These are phyloP conservation scores for Cyanoliseus patagonus DNA, from an alignment of 2,113 vertebrate species.

Conservation along the genomic window DNA sequence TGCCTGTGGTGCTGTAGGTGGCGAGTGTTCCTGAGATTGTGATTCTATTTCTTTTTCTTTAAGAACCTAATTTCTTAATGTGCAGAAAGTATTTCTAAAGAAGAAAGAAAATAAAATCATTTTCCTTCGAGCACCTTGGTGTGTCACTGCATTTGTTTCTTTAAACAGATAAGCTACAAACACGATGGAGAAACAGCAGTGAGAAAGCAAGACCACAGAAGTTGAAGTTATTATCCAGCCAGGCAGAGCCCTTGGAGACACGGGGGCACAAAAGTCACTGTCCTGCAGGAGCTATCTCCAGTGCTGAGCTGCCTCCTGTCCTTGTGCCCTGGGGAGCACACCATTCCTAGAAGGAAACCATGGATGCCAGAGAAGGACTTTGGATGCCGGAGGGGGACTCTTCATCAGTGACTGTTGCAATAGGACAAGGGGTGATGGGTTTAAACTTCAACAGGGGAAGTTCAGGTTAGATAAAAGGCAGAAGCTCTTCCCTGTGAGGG, in stretches of 20 bases:
- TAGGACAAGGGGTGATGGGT: too few relatives aligned
- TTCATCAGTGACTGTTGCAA: too few relatives aligned
- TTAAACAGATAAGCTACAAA: not conserved
- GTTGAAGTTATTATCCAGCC: not conserved
- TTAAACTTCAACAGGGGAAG: too few relatives aligned
- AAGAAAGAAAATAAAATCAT: not conserved
- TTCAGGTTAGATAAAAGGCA: too few relatives aligned
- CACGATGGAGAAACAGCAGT: not conserved
- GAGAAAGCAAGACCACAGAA: not conserved
- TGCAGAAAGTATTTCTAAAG: not conserved
- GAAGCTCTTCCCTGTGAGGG: too few relatives aligned
- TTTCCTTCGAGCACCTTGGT: not conserved
- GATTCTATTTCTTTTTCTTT: not conserved
- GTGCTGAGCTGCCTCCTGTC: rapidly evolving
- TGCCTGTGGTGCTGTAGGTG: rapidly evolving
- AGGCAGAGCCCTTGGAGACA: not conserved
- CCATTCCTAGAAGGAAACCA: not conserved
- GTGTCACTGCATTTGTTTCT: not conserved
- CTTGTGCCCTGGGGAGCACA: not conserved
- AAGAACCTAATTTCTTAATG: not conserved
- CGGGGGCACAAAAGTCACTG: not conserved
- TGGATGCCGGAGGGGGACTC: too few relatives aligned
- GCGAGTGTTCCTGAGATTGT: not conserved
- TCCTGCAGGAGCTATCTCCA: rapidly evolving
- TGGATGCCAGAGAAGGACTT: too few relatives aligned